These are phyloP conservation scores for Eumerus sabulonum DNA, from an alignment of 2,888 invertebrate species.

Conservation along the genomic window DNA sequence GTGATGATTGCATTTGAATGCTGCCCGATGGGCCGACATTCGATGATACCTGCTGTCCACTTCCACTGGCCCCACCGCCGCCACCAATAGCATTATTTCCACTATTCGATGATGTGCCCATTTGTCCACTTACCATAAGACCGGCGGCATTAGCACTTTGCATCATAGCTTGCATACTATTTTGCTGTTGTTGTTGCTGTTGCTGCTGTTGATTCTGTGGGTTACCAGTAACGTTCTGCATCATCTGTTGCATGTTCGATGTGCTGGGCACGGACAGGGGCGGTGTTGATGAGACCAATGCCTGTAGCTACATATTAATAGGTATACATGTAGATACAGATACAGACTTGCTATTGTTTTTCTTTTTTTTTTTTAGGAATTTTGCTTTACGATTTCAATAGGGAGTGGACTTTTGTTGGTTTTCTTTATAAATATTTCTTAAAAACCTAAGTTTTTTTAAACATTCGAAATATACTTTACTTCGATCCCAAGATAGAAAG, in stretches of 20 bases:
- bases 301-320: slow-evolving; percentile 77
- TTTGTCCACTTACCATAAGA: slow-evolving; percentile 62
- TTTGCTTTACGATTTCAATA: slow-evolving; percentile 9
- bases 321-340: slow-evolving; percentile 61
- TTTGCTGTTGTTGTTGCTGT: slow-evolving; percentile 61
- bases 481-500: slow-evolving; percentile 40
- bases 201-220: slow-evolving; percentile 58
- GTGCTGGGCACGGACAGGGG: slow-evolving; percentile 78
- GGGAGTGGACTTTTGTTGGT: slow-evolving; percentile 16
- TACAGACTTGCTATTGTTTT: slow-evolving; percentile 51
- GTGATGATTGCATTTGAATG: slow-evolving; percentile 70
- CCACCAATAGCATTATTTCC: slow-evolving; percentile 58
- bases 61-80: slow-evolving; percentile 50
- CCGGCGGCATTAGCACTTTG: slow-evolving; percentile 70
- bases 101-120: slow-evolving; percentile 47
- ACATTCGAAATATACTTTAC: no score
- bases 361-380: slow-evolving; percentile 18
- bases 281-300: slow-evolving; percentile 78
- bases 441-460: no score
- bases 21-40: slow-evolving; percentile 76
- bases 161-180: slow-evolving; percentile 77
- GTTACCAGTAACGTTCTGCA: slow-evolving; percentile 73
- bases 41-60: slow-evolving; percentile 70
- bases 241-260: slow-evolving; percentile 77
- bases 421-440: slow-evolving; percentile 1